Evolutionary conservation across 2,113 vertebrate genomes (phyloP).

Genomic region (Actinemys pallida): DNA sequence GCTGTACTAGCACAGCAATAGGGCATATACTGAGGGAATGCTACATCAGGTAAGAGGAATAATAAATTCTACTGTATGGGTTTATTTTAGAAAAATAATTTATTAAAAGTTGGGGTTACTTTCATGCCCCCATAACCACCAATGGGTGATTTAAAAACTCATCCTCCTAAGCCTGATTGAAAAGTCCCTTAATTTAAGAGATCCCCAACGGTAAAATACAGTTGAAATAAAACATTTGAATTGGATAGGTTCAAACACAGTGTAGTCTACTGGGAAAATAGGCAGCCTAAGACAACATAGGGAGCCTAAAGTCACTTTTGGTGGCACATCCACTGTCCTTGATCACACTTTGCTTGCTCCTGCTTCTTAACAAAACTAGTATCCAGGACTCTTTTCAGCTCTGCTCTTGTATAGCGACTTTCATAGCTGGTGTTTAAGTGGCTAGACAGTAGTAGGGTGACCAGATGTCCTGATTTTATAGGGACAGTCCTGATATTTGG

Average conservation of each 20-base stretch:
- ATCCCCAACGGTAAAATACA: not conserved
- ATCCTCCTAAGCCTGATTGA: not conserved
- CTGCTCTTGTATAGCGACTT: too few relatives aligned
- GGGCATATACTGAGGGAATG: not conserved
- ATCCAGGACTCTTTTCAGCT: not conserved
- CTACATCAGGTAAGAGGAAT: not conserved
- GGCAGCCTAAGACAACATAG: not conserved
- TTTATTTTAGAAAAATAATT: not conserved
- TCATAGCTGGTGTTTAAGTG: not conserved
- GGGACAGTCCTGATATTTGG: too few relatives aligned
- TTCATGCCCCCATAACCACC: not conserved
- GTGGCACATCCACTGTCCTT: too few relatives aligned
- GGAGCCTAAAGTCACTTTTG: not conserved
- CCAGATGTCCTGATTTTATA: too few relatives aligned
- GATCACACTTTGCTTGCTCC: not conserved
- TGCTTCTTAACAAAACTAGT: not conserved
- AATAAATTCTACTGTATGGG: not conserved
- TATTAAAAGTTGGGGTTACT: not conserved
- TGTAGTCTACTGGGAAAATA: not conserved
- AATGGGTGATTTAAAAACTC: not conserved
- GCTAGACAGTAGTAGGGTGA: too few relatives aligned
- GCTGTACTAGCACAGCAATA: not conserved
- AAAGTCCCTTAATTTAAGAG: not conserved
- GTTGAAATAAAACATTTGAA: not conserved
- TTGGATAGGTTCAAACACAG: not conserved